Conservation (phyloP, 2,888 invertebrate species). For the Erebia palarica region DNA sequence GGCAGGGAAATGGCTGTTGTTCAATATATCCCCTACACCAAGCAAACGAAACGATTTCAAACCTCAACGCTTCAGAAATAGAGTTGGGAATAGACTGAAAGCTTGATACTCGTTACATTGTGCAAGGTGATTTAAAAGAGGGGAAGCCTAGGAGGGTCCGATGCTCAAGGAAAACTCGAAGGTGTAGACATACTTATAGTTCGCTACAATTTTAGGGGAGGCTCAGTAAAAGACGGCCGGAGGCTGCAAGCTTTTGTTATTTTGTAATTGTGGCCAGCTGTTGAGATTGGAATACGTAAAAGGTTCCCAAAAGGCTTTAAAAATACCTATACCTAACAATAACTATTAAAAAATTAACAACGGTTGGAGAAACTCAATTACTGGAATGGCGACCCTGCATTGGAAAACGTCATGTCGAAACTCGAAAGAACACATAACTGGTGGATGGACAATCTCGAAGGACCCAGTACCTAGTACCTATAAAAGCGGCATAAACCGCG, state of each 20-base stretch:
- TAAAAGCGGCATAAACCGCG: too few relatives aligned
- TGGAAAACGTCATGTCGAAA: too few relatives aligned
- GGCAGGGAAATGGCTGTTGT: conserved; percentile 39
- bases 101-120: conserved; percentile 17
- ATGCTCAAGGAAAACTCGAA: conserved; percentile 39
- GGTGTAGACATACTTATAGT: conserved; percentile 23
- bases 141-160: conserved; percentile 33
- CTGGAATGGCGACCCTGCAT: too few relatives aligned
- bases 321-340: too few relatives aligned
- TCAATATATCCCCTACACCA: conserved; percentile 26
- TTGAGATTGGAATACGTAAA: background rate
- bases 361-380: too few relatives aligned
- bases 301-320: background rate
- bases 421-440: too few relatives aligned
- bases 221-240: conserved; percentile 4
- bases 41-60: conserved; percentile 1
- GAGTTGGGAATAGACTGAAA: conserved; percentile 14
- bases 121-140: conserved; percentile 37
- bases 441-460: too few relatives aligned
- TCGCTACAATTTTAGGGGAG: conserved; percentile 19
- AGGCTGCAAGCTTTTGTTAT: conserved; percentile 10
- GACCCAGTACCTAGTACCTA: too few relatives aligned
- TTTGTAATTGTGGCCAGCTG: conserved; percentile 11
- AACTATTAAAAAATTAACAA: too few relatives aligned
- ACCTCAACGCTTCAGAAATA: conserved; percentile 16